A percentile compares a stretch with the other conserved stretches of the same genome.
Conservation (phyloP, 2,888 invertebrate genomes). For the Pristionchus maxplancki region DNA sequence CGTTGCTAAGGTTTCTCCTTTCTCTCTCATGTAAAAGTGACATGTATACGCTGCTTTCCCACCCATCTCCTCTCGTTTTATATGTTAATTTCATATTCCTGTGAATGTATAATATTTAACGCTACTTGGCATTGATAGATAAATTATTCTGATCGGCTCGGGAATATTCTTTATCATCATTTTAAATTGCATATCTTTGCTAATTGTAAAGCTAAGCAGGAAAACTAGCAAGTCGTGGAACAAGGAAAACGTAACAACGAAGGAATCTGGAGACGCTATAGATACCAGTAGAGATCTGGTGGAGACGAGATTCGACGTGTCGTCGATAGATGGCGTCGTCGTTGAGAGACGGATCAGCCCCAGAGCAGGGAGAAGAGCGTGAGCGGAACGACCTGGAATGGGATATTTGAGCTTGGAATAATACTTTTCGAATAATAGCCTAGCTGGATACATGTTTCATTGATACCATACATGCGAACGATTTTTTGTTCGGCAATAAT, state of each 20-base stretch:
- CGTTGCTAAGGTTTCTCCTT: slow-evolving; percentile 3
- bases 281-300: slow-evolving; percentile 33
- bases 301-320: not conserved
- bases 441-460: too few relatives aligned
- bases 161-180: not conserved
- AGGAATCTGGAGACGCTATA: not conserved
- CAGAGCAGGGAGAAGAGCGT: slow-evolving; percentile 69
- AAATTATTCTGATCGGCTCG: not conserved
- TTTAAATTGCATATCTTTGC: not conserved
- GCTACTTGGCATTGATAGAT: not conserved
- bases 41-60: not conserved
- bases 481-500: too few relatives aligned
- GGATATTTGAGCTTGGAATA: not conserved
- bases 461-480: too few relatives aligned
- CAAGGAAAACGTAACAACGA: slow-evolving; percentile 24
- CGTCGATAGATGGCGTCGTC: not conserved
- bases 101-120: not conserved
- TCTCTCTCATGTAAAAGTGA: not conserved
- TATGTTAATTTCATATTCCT: not conserved
- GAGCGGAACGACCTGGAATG: slow-evolving; percentile 67
- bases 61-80: not conserved
- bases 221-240: slow-evolving; percentile 19
- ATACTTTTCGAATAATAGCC: too few relatives aligned
- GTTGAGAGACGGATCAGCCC: slow-evolving; percentile 59
- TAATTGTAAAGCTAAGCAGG: not conserved